Base-by-base conservation (phyloP, 2,888 invertebrate genomes). In the Macaria liturata region DNA sequence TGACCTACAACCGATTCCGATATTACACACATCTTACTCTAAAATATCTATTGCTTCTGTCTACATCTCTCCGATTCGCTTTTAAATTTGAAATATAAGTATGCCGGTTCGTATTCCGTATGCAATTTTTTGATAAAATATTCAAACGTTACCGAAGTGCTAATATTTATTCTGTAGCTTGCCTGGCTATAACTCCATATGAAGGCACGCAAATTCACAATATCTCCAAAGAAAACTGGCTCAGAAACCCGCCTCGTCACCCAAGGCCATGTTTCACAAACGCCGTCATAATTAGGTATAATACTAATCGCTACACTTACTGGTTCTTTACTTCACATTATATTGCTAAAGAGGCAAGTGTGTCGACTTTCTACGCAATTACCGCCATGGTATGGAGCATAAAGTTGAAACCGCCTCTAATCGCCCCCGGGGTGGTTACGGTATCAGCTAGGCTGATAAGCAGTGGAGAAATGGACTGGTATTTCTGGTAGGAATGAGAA, bases 291-390 rank as follows among this genome's bases (percentile, higher is more conserved):
- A 44, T n/a, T n/a, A n/a, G n/a, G n/a, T 20, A 20, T 20, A 20
- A 20, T 20, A 50, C 43, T 54, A 54, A 58, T 54, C 30, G 58
- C 43, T 44, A 47, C 49, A 58, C 46, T 58, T 49, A 57, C 46
- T 31, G 20, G 9, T 20, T 50, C n/a, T 42, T 9, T 37, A 48
- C 54, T 58, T n/a, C 45, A 65, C 63, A 64, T 57, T 42, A 49
- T 62, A 66, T 46, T 54, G 57, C 59, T 56, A 76, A 71, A 59
- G 66, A 67, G 71, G 75, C 62, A 69, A 76, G 61, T 69, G 64
- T 75, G 71, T 62, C 72, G 68, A 65, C 78, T 77, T 77, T 76
- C 78, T 72, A 51, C 48, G 64, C 60, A 57, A 57, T 66, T 66
- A 70, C 68, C 67, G 71, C 9, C 32, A 30, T 8, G 42, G 8